Evolutionary conservation across 2,113 vertebrate species (phyloP), one percentile per base, ranked within the genome.

Genomic region (Etheostoma spectabile): DNA sequence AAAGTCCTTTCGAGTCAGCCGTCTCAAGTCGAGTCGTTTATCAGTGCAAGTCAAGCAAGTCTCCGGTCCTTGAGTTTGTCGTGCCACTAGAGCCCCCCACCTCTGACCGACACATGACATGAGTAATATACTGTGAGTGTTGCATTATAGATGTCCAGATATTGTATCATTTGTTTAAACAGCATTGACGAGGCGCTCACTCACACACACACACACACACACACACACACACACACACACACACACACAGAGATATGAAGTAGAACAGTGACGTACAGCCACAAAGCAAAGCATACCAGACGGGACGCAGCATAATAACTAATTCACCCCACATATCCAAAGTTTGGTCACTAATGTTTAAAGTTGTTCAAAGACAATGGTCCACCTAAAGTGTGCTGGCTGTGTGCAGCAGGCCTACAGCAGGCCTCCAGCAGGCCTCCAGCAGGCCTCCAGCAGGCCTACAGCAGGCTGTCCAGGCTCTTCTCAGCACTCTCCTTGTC

Each of bases 391-490:
- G 24, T 3, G 7, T 38, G 8, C 52, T 3, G 4, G 33, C 22
- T 0, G 27, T 51, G 55, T 45, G 60, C 63, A 3, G 77, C 48
- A 64, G 56, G 11, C 63, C 90, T 96, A 30, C 27, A 30, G 27
- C 27, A 30, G 27, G 27, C 27, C 3, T 2, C 3, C 27, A n/a
- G n/a, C n/a, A n/a, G n/a, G n/a, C n/a, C n/a, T n/a, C n/a, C n/a
- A n/a, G n/a, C n/a, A n/a, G n/a, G n/a, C n/a, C n/a, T n/a, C n/a
- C 63, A 3, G 77, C 48, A 64, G 56, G 11, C 63, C 90, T 96
- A 99, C 89, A 99, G 91, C 85, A 99, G 93, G 79, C 97, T 96
- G 79, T 99, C 98, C 13, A 99, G 93, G 83, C 97, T 97, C 93
- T 97, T 97, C 80, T 97, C 94, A 1, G 93, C 95, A 0, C 94